A percentile compares a stretch with the other conserved stretches of the same genome.
Conservation (phyloP, 2,113 vertebrate genomes). For the Tringa solitaria region DNA sequence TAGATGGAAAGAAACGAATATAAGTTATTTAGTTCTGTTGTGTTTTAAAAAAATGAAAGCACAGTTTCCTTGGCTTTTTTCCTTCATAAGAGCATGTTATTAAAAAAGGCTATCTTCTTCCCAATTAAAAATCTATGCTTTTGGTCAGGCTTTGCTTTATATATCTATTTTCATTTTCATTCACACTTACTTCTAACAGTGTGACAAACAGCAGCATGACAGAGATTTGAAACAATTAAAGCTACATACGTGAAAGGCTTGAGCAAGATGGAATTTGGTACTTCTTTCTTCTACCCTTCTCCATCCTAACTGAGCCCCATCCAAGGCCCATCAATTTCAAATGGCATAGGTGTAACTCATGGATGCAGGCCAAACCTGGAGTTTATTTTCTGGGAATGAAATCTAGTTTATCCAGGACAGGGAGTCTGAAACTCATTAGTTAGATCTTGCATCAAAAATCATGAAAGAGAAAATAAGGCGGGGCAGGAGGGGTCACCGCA, state of each 20-base stretch:
- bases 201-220: neutral
- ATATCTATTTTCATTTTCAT: conserved; percentile 27
- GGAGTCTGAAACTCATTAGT: neutral
- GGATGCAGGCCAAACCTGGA: neutral
- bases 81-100: neutral
- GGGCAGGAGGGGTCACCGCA: neutral
- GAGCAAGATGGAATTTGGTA: neutral
- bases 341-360: neutral
- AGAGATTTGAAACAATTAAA: conserved; percentile 6
- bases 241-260: neutral
- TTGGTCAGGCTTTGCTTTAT: neutral
- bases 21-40: neutral
- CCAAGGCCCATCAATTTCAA: neutral
- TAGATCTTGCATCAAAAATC: neutral
- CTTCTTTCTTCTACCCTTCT: neutral
- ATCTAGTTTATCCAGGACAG: neutral
- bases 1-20: neutral
- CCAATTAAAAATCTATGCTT: neutral
- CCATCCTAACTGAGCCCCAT: neutral
- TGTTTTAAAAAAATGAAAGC: neutral
- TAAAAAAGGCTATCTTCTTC: neutral
- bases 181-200: neutral
- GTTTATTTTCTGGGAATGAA: neutral
- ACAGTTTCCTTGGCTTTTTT: neutral
- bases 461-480: neutral